Base-by-base conservation (phyloP, 2,113 vertebrate species). In the Oryzias celebensis region DNA sequence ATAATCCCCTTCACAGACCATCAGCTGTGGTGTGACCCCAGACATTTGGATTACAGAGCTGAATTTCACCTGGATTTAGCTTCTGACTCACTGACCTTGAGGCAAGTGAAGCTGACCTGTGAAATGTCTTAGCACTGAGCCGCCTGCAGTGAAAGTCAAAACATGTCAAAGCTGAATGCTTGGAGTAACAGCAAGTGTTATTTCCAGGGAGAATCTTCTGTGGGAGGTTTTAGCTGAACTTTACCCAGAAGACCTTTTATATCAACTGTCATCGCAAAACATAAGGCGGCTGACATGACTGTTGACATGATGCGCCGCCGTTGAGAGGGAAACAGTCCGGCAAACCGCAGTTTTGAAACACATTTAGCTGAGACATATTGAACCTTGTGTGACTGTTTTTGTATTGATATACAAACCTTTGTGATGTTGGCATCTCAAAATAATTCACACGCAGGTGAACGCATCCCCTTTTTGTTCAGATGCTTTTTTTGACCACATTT, bases 181-280 rank as follows among this genome's bases (percentile, higher is more conserved):
- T 46, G 15, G 45, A 75, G 75, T 75, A 73, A 75, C 64, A 84
- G 73, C 61, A 15, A 5, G 15, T 55, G 49, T 73, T 59, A 41
- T 74, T 44, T 64, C 62, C 43, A 43, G 56, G 61, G 62, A 60
- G 71, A 68, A 66, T 58, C 65, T 60, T 43, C 54, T 36, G 58
- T 52, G 65, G 57, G n/a, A 64, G 45, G 59, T 68, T 72, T 68
- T 62, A 47, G 74, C 56, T 79, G 68, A 58, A 78, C 61, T 76
- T 63, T 67, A 77, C 80, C 64, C 68, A 57, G 70, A 81, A 57
- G 56, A 76, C 61, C 66, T 47, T 67, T 78, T 66, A 84, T 71
- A 83, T 88, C 71, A 51, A 68, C 75, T 74, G 65, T 84, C 72
- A 81, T 63, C 61, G 45, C 18, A 3, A 50, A 47, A 68, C 60